Conservation (phyloP, 2,797 vertebrate genomes). For the Typhlichthys subterraneus region DNA sequence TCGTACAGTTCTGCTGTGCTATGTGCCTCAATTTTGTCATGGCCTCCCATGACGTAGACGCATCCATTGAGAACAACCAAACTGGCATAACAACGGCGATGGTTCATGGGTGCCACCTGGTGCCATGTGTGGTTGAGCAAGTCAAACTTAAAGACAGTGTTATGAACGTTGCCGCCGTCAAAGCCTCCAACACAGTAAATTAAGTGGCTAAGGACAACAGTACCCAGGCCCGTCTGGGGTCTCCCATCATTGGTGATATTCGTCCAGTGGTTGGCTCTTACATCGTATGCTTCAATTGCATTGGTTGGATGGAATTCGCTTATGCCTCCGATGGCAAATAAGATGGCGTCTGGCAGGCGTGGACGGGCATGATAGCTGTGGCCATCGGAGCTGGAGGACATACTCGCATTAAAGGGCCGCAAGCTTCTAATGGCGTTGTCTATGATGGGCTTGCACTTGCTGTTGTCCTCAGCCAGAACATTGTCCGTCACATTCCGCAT, state of each 20-base stretch:
- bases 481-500: too few relatives aligned
- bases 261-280: too few relatives aligned
- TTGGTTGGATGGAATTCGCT: too few relatives aligned
- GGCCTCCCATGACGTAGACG: conserved; percentile 87
- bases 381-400: too few relatives aligned
- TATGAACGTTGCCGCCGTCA: conserved; percentile 72
- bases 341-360: too few relatives aligned
- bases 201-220: conserved; percentile 60
- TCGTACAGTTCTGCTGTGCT: conserved; percentile 79
- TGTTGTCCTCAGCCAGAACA: too few relatives aligned
- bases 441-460: too few relatives aligned
- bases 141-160: conserved; percentile 77
- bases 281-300: too few relatives aligned
- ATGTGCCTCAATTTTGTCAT: conserved; percentile 66
- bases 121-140: conserved; percentile 73
- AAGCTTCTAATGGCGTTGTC: too few relatives aligned
- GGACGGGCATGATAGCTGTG: too few relatives aligned
- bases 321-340: too few relatives aligned
- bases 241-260: conserved; percentile 48
- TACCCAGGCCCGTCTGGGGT: conserved; percentile 74
- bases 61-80: conserved; percentile 71
- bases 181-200: conserved; percentile 70
- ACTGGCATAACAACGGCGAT: conserved; percentile 77
- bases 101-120: conserved; percentile 82
- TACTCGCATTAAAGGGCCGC: too few relatives aligned